A percentile compares a stretch with the other conserved stretches of the same genome.
Conservation (phyloP, 2,888 invertebrate species). For the Pinctada fucata region DNA sequence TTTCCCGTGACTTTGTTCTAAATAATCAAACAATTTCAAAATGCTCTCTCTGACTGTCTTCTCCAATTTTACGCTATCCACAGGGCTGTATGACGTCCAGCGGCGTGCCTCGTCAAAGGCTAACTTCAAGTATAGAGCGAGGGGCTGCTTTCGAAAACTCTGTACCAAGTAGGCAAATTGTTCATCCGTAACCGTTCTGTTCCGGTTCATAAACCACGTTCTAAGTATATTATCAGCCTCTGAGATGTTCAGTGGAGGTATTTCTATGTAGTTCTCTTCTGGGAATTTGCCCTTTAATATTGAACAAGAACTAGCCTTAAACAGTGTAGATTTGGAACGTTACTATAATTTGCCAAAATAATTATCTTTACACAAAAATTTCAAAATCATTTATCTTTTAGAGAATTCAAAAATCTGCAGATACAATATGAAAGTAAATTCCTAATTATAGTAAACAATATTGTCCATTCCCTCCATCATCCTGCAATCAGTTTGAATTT, state of each 20-base stretch:
- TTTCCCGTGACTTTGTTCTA: constrained; percentile 58
- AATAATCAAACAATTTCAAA: constrained; percentile 44
- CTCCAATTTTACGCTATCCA: constrained; percentile 39
- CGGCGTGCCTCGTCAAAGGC: constrained; percentile 57
- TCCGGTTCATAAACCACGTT: constrained; percentile 47
- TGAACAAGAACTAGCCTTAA: too few relatives aligned
- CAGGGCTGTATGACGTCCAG: constrained; percentile 56
- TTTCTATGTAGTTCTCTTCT: constrained; percentile 48
- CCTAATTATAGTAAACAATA: too few relatives aligned
- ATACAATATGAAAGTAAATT: too few relatives aligned
- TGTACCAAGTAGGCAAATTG: constrained; percentile 46
- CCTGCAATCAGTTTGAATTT: too few relatives aligned
- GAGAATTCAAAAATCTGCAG: too few relatives aligned
- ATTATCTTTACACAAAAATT: too few relatives aligned
- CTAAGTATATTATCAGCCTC: constrained; percentile 61
- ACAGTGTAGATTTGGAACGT: too few relatives aligned
- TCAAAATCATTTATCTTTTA: too few relatives aligned
- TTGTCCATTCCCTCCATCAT: too few relatives aligned
- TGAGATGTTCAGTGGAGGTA: constrained; percentile 48
- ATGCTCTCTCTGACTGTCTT: constrained; percentile 49
- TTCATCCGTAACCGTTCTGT: constrained; percentile 43
- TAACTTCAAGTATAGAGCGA: constrained; percentile 59
- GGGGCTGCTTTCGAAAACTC: constrained; percentile 46
- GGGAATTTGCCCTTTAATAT: too few relatives aligned
- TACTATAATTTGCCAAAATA: too few relatives aligned